phyloP scores from a whole-genome alignment of 2,113 vertebrate species.

The Stomatorhinus ivindoensis region DNA sequence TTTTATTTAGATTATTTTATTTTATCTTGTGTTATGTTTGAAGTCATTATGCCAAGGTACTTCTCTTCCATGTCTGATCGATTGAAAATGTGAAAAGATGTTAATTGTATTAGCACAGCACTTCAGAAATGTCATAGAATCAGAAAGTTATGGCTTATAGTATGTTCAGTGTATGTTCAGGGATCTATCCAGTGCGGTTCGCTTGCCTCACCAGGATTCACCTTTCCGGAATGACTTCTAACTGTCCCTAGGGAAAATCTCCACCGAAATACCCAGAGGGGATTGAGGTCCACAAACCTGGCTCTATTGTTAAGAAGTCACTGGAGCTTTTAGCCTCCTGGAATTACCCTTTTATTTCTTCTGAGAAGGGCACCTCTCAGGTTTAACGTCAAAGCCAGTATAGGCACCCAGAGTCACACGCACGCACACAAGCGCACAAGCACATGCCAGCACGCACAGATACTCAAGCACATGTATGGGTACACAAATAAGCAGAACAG shows the following conservation, averaged over 20 bases:
- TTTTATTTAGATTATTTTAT: background rate
- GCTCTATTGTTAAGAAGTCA: slow-evolving; percentile 7
- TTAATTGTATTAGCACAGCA: background rate
- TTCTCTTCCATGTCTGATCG: background rate
- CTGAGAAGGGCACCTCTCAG: background rate
- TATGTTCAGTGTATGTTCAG: background rate
- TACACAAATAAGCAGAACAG: background rate
- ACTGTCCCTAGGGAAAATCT: background rate
- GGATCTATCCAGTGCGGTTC: background rate
- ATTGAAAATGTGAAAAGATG: background rate
- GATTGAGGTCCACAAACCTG: background rate
- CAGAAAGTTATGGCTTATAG: background rate
- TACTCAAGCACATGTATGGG: background rate
- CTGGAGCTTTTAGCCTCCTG: slow-evolving; percentile 14
- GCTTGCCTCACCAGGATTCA: background rate
- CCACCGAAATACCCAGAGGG: background rate
- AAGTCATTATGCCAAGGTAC: background rate
- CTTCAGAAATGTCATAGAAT: background rate
- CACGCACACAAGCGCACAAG: background rate
- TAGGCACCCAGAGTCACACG: background rate
- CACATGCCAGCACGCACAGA: background rate
- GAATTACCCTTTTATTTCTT: slow-evolving; percentile 7
- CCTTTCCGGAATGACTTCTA: background rate
- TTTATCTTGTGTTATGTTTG: background rate
- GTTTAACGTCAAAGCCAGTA: background rate